phyloP scores from a whole-genome alignment of 2,113 vertebrate genomes.

The Embiotoca jacksoni region DNA sequence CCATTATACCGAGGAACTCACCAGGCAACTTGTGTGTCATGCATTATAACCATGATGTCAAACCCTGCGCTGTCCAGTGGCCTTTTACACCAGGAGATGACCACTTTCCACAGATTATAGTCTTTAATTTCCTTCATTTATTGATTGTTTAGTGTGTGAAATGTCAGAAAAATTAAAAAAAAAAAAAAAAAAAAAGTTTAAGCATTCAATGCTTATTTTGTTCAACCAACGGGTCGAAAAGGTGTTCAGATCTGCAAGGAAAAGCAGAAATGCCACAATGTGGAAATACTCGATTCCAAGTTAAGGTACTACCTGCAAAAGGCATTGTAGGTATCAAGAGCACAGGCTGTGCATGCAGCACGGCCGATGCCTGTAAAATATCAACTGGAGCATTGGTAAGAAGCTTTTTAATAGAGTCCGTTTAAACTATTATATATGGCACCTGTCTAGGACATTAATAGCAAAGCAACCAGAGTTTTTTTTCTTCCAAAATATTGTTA shows the following conservation, averaged over 20 bases:
- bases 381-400: no score
- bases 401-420: no score
- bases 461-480: no score
- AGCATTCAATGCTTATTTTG: slow-evolving; percentile 18
- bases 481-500: no score
- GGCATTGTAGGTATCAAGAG: background rate
- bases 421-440: no score
- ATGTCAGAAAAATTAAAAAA: no score
- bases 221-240: background rate
- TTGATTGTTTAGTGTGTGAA: background rate
- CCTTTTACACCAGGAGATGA: slow-evolving; percentile 3
- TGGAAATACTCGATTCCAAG: background rate
- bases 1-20: slow-evolving; percentile 56
- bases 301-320: background rate
- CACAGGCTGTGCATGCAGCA: background rate
- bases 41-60: slow-evolving; percentile 30
- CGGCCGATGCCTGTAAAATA: no score
- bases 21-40: slow-evolving; percentile 43
- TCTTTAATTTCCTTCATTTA: slow-evolving; percentile 4
- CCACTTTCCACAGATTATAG: background rate
- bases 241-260: background rate
- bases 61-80: slow-evolving; percentile 5
- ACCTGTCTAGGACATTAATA: no score
- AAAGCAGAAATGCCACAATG: no score
- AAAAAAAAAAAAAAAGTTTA: background rate